Base-by-base conservation (phyloP, 1,140 invertebrate genomes). In the Trachelipus rathkii region DNA sequence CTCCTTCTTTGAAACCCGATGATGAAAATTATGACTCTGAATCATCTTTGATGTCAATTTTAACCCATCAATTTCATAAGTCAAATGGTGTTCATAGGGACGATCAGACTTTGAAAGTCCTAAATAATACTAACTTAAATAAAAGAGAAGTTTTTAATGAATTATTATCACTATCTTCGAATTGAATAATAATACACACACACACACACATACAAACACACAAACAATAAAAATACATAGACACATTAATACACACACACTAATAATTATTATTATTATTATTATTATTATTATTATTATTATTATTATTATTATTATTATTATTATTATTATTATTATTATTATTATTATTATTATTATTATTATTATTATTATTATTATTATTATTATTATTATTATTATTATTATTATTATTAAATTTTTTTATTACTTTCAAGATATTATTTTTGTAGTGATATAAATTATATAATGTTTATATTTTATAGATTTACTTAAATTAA, bases 331-430 rank as follows among this genome's bases (percentile, higher is more conserved):
- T n/a, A n/a, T n/a, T n/a, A n/a, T n/a, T n/a, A n/a, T n/a, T n/a
- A n/a, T n/a, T n/a, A n/a, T n/a, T n/a, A n/a, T n/a, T n/a, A n/a
- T n/a, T n/a, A n/a, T n/a, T 10, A 50, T 50, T 50, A 10, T 15
- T 50, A 15, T 9, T 50, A 50, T 50, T 50, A 50, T 50, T 50
- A 50, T 50, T 50, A 50, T 50, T 9, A 50, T 50, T 4, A 60
- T 60, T 60, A 60, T 60, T 60, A 60, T 60, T 50, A 50, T 60
- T 60, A 60, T 60, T 60, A 60, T 60, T 60, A 3, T 15, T 60
- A 1, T n/a, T n/a, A n/a, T 60, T 19, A 13, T 15, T 60, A 13
- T 13, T 15, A 60, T 60, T 15, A 60, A 13, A 15, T 60, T 4
- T 60, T 60, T 60, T 3, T 33, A 33, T 33, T 33, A 33, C 6